These are phyloP conservation scores for Buathra laborator DNA, from an alignment of 2,888 invertebrate species.

Conservation along the genomic window DNA sequence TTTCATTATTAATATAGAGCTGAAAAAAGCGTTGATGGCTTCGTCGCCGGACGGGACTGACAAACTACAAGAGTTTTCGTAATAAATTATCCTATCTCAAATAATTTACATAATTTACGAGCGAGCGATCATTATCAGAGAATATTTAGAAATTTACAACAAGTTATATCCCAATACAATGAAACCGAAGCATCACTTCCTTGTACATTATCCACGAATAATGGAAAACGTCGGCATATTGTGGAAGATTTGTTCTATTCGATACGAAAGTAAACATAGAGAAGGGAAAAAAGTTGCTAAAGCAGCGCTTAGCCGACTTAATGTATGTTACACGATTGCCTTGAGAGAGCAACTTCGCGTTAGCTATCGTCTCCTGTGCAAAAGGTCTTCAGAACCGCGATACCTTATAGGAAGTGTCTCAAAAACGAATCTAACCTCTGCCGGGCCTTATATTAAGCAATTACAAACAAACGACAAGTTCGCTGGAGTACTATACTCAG, in stretches of 20 bases:
- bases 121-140: constrained; percentile 42
- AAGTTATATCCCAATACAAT: constrained; percentile 59
- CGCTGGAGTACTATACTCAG: neutral
- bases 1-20: constrained; percentile 31
- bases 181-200: constrained; percentile 71
- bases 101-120: neutral
- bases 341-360: constrained; percentile 67
- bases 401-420: neutral
- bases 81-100: neutral
- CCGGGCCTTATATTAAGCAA: neutral
- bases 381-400: constrained; percentile 1
- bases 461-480: neutral
- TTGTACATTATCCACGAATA: constrained; percentile 67
- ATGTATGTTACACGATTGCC: constrained; percentile 68
- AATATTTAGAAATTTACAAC: constrained; percentile 58
- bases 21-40: constrained; percentile 20
- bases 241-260: constrained; percentile 64
- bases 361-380: constrained; percentile 59
- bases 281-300: constrained; percentile 67
- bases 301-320: constrained; percentile 61
- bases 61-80: constrained; percentile 34
- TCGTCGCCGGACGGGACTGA: constrained; percentile 33
- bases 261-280: constrained; percentile 68
- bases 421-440: neutral
- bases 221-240: constrained; percentile 69